These are phyloP conservation scores for Opisthograptis luteolata DNA, from an alignment of 2,888 invertebrate genomes.

Conservation along the genomic window DNA sequence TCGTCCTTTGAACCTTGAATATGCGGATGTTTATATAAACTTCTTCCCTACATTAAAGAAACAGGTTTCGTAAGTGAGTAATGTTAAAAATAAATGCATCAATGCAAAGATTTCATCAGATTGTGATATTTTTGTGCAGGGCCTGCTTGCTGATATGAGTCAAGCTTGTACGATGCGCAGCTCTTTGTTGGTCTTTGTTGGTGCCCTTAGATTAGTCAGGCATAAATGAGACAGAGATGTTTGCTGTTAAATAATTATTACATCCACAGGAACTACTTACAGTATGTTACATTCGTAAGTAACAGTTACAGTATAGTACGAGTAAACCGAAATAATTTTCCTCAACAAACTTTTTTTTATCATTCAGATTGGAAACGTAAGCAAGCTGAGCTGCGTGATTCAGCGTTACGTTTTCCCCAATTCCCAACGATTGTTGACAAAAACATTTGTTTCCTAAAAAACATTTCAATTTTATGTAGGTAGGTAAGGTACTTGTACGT, in stretches of 20 bases:
- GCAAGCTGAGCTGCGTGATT: slow-evolving; percentile 7
- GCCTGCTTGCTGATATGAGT: slow-evolving; percentile 41
- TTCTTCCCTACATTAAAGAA: not conserved
- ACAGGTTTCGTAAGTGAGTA: slow-evolving; percentile 14
- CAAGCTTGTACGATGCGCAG: slow-evolving; percentile 43
- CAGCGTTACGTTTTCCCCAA: slow-evolving; percentile 5
- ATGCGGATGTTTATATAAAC: slow-evolving; percentile 19
- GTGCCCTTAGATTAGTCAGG: slow-evolving; percentile 49
- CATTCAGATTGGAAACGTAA: not conserved
- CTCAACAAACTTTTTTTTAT: slow-evolving; percentile 7
- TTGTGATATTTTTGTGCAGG: slow-evolving; percentile 21
- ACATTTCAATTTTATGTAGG: not conserved
- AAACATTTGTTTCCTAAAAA: not conserved
- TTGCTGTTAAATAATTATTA: slow-evolving; percentile 23
- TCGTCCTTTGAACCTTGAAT: slow-evolving; percentile 38
- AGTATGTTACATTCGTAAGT: too few species aligned
- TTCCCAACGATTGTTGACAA: not conserved
- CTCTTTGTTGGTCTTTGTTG: too few species aligned
- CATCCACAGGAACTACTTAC: too few species aligned
- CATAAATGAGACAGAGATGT: slow-evolving; percentile 49
- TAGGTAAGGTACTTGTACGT: too few species aligned
- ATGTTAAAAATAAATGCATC: slow-evolving; percentile 16
- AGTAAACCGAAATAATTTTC: slow-evolving; percentile 3
- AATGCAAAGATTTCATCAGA: slow-evolving; percentile 5
- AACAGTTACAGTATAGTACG: too few species aligned